Conservation (phyloP, 1,140 invertebrate species). For the Hyphantria cunea region DNA sequence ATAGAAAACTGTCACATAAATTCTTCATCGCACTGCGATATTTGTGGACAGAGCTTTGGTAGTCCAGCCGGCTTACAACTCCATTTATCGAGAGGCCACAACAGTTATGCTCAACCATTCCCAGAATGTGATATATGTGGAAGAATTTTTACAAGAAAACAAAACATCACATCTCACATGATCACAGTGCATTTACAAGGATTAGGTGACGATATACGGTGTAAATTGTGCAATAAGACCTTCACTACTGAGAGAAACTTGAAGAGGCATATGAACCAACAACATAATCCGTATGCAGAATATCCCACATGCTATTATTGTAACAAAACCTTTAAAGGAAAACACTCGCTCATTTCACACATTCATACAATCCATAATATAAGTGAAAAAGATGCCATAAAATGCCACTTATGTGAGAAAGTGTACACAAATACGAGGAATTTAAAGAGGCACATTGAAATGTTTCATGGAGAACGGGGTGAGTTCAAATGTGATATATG, state of each 20-base stretch:
- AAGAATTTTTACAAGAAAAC: conserved; percentile 60
- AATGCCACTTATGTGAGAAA: conserved; percentile 57
- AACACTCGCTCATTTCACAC: conserved; percentile 49
- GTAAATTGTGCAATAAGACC: conserved; percentile 49
- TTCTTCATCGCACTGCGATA: conserved; percentile 49
- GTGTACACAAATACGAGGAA: conserved; percentile 55
- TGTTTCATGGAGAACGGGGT: conserved; percentile 49
- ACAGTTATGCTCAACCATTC: conserved; percentile 45
- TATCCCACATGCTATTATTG: conserved; percentile 57
- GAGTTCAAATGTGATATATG: conserved; percentile 55
- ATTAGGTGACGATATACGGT: conserved; percentile 39
- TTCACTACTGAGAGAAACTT: conserved; percentile 61
- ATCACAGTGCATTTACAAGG: conserved; percentile 57
- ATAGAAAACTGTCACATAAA: conserved; percentile 65
- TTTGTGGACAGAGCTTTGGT: conserved; percentile 54
- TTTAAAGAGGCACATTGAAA: conserved; percentile 55
- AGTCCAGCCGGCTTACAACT: conserved; percentile 49
- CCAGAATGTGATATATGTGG: conserved; percentile 71
- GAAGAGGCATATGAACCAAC: conserved; percentile 51
- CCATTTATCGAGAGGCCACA: conserved; percentile 57
- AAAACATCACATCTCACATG: conserved; percentile 66
- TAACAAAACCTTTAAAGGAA: conserved; percentile 51
- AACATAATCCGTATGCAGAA: conserved; percentile 51
- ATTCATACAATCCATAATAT: conserved; percentile 43
- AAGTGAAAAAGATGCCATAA: conserved; percentile 31